These are phyloP conservation scores for Semnopithecus entellus DNA, from an alignment of 2,113 vertebrate genomes.

Conservation along the genomic window DNA sequence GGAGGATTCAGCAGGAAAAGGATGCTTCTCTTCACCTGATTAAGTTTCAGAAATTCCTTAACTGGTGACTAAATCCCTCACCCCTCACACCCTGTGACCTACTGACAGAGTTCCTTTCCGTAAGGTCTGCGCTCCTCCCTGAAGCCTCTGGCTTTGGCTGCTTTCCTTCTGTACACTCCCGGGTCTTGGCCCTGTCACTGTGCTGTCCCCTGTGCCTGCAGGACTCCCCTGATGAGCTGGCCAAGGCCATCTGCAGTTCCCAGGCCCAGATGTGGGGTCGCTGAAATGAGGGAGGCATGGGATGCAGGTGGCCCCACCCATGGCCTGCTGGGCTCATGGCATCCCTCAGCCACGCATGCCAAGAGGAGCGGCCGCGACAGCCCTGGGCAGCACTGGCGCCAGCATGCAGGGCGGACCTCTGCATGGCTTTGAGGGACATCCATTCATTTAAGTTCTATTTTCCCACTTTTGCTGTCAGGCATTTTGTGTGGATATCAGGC, in stretches of 20 bases:
- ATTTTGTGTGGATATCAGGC: neutral
- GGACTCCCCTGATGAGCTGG: neutral
- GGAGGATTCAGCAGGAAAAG: neutral
- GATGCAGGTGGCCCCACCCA: rapidly evolving
- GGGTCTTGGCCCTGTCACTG: too few relatives aligned
- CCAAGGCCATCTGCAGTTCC: too few relatives aligned
- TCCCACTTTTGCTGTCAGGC: neutral
- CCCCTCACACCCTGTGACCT: neutral
- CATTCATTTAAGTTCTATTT: neutral
- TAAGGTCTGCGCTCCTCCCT: neutral
- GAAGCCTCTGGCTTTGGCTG: too few relatives aligned
- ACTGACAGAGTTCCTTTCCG: rapidly evolving
- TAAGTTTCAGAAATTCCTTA: neutral
- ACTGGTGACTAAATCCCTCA: neutral
- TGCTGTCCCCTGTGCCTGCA: too few relatives aligned
- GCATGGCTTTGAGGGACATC: too few relatives aligned
- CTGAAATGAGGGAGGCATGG: too few relatives aligned
- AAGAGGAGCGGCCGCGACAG: neutral
- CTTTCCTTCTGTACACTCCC: neutral
- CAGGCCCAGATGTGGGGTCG: too few relatives aligned
- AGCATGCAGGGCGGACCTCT: rapidly evolving
- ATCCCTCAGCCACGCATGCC: neutral
- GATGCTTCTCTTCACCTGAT: neutral
- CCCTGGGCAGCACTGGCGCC: neutral
- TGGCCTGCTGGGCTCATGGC: neutral